These are phyloP conservation scores for Holotrichia oblita DNA, from an alignment of 1,140 invertebrate species.

Conservation along the genomic window DNA sequence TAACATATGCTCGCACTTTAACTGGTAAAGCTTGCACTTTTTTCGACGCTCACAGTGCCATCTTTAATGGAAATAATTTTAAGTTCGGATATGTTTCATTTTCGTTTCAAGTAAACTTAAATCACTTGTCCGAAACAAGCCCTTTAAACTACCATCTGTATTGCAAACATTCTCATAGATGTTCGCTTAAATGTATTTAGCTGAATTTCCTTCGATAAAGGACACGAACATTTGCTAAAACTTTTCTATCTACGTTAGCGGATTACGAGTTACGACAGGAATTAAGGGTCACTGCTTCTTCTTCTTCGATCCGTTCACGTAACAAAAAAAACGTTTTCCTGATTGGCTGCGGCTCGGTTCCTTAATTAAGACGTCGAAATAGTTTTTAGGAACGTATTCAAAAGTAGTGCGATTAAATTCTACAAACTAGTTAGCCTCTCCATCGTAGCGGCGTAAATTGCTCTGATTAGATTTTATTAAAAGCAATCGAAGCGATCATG, in stretches of 20 bases:
- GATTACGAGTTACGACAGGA: neutral
- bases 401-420: neutral
- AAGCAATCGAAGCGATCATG: neutral
- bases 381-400: constrained; percentile 4
- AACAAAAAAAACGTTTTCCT: constrained; percentile 16
- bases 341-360: neutral
- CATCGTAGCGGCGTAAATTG: neutral
- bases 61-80: too few species aligned
- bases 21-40: too few species aligned
- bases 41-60: too few species aligned
- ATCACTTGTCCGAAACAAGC: neutral
- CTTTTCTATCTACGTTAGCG: constrained; percentile 33
- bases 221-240: neutral
- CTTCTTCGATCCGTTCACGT: constrained; percentile 8
- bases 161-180: neutral
- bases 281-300: neutral
- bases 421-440: neutral
- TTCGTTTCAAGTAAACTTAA: neutral
- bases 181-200: neutral
- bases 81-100: too few species aligned
- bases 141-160: neutral
- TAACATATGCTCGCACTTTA: too few species aligned
- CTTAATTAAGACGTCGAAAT: neutral
- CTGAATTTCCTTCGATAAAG: constrained; percentile 11
- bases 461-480: neutral